Evolutionary conservation across 2,113 vertebrate species (phyloP).

Genomic region (Tragelaphus strepsiceros): DNA sequence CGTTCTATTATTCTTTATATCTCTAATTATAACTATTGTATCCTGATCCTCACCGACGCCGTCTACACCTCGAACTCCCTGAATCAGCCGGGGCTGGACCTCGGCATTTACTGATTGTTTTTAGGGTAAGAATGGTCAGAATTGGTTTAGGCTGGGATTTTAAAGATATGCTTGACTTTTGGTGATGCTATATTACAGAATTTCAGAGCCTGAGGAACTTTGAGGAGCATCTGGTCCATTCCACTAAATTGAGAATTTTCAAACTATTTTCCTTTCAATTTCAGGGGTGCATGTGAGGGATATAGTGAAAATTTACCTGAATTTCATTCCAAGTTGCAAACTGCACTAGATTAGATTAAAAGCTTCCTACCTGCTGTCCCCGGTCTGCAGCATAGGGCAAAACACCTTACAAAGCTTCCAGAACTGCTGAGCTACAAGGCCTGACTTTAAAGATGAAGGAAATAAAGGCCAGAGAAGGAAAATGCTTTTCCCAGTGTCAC

Average conservation of each 20-base stretch:
- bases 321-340: conserved; percentile 22
- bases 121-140: neutral
- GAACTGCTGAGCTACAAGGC: neutral
- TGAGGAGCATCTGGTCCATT: neutral
- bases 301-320: neutral
- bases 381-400: neutral
- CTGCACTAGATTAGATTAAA: neutral
- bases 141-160: neutral
- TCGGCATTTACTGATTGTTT: neutral
- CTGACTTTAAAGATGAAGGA: neutral
- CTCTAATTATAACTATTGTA: too few relatives aligned
- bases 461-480: conserved; percentile 2
- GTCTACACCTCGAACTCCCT: too few relatives aligned
- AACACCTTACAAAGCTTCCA: neutral
- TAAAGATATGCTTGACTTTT: neutral
- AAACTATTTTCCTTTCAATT: conserved; percentile 2
- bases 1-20: too few relatives aligned
- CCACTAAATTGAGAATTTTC: neutral
- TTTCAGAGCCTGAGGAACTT: neutral
- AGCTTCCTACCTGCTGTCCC: neutral
- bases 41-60: too few relatives aligned
- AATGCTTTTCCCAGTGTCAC: neutral
- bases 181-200: neutral
- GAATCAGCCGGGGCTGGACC: too few relatives aligned
- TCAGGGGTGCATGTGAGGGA: neutral